Conservation (phyloP, 2,888 invertebrate genomes). For the Caenorhabditis imperialis region DNA sequence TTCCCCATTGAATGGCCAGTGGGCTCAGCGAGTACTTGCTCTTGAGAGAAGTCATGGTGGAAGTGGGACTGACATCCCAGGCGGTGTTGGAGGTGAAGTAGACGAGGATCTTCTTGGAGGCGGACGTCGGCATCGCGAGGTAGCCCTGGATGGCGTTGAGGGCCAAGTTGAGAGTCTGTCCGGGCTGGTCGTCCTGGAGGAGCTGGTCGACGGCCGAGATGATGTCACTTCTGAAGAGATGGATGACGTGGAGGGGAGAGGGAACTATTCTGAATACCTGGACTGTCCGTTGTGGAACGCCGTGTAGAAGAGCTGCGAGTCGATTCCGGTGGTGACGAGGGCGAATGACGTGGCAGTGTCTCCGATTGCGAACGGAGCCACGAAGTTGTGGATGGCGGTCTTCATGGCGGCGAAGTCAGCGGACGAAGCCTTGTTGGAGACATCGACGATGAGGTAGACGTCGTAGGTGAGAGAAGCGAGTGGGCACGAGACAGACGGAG, state of each 20-base stretch:
- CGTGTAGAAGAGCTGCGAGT: constrained; percentile 64
- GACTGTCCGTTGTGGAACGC: constrained; percentile 62
- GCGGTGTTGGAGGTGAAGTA: constrained; percentile 64
- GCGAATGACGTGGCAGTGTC: constrained; percentile 57
- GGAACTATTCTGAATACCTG: too few species aligned
- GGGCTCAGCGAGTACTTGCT: constrained; percentile 51
- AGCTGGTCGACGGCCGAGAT: constrained; percentile 47
- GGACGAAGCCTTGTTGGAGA: constrained; percentile 53
- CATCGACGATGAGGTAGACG: constrained; percentile 67
- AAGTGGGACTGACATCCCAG: constrained; percentile 53
- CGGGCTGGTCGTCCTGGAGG: constrained; percentile 56
- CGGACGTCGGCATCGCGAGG: constrained; percentile 37
- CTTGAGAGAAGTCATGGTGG: constrained; percentile 42
- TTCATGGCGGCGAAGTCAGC: constrained; percentile 63
- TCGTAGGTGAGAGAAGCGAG: constrained; percentile 60
- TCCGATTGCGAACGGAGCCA: constrained; percentile 54
- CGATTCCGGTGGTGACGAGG: constrained; percentile 61
- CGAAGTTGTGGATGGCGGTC: constrained; percentile 56
- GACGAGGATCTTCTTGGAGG: constrained; percentile 53
- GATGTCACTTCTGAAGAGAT: constrained; percentile 44
- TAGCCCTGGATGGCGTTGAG: constrained; percentile 57
- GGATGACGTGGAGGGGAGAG: too few species aligned
- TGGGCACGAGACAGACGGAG: constrained; percentile 60
- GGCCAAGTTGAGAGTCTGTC: constrained; percentile 58
- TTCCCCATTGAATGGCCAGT: constrained; percentile 59